Evolutionary conservation across 2,888 invertebrate genomes (phyloP), one percentile per base, ranked within the genome.

Genomic region (Sipha maydis): DNA sequence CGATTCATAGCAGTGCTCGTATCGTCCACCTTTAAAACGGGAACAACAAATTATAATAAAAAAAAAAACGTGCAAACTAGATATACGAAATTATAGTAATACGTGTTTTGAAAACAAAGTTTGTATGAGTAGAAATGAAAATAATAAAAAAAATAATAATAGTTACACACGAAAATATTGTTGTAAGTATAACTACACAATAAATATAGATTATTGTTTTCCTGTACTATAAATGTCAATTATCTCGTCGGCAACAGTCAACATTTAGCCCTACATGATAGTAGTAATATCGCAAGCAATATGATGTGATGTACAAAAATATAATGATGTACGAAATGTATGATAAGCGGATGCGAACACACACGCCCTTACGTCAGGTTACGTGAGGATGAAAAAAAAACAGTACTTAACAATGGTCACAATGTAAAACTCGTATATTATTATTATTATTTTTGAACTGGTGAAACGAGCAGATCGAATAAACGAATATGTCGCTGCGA

Each of bases 21-120:
- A 67, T 88, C 88, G 67, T 82, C 79, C 73, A 89, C 85, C 89
- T 89, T 85, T 84, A 84, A 89, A 83, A 89, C 41, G 84, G 83
- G 78, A 89, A 89, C 77, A 89, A 84, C 67, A 89, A 89, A 77
- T 83, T 84, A 84, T 89, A 78, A 21, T 77, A 54, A 85, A 84
- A 61, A 84, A n/a, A 61, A 85, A 71, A 84, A 25, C 34, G 89
- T 84, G 89, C 77, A 61, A 28, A 76, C 84, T 77, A 85, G 83
- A 73, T 54, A 83, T n/a, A 90, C 25, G 69, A 3, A 56, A 67
- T 28, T 14, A 67, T 41, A 80, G 34, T 34, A 61, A 41, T 19
- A 76, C 28, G 71, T 71, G 71, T 71, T 71, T 71, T 31, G 11
- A 84, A 56, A 75, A 83, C n/a, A 83, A 83, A 9, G 73, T 38